A percentile compares a stretch with the other conserved stretches of the same genome.
Evolutionary conservation across 2,888 invertebrate species (phyloP).

Genomic region (Trachelus tabidus): DNA sequence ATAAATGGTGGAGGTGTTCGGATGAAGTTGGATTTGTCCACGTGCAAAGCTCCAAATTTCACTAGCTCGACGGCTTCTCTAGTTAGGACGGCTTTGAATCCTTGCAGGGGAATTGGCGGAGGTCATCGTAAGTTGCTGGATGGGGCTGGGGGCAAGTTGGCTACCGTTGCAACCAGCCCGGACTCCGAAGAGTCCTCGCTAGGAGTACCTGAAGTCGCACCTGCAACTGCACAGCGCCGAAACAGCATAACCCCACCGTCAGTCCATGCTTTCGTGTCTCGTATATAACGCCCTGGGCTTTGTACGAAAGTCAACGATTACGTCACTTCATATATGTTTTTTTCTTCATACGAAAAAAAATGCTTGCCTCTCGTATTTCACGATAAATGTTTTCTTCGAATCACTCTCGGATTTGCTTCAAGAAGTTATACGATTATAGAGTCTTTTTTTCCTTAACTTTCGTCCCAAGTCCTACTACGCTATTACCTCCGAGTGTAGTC

Average conservation of each 20-base stretch:
- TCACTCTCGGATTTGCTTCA: background rate
- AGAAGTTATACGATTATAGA: background rate
- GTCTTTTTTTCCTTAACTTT: background rate
- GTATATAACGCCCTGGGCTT: background rate
- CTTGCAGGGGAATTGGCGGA: conserved; percentile 68
- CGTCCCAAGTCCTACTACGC: background rate
- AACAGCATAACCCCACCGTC: conserved; percentile 71
- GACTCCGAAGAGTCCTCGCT: conserved; percentile 67
- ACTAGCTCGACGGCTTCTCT: background rate
- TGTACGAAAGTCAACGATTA: background rate
- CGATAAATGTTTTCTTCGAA: background rate
- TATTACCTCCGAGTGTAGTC: background rate
- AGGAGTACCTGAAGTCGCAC: conserved; percentile 57
- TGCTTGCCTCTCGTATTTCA: background rate
- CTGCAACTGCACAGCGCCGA: conserved; percentile 64
- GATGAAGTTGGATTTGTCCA: background rate
- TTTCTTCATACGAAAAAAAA: background rate
- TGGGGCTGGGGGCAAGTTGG: conserved; percentile 68
- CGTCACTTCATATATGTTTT: background rate
- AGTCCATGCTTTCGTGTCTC: conserved; percentile 62
- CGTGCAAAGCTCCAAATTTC: background rate
- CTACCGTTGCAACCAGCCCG: conserved; percentile 70
- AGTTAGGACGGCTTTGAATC: conserved; percentile 54
- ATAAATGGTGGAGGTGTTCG: background rate
- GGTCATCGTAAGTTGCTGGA: conserved; percentile 68